These are phyloP conservation scores for Drosophila macrospina DNA, from an alignment of 2,888 invertebrate species.

Conservation along the genomic window DNA sequence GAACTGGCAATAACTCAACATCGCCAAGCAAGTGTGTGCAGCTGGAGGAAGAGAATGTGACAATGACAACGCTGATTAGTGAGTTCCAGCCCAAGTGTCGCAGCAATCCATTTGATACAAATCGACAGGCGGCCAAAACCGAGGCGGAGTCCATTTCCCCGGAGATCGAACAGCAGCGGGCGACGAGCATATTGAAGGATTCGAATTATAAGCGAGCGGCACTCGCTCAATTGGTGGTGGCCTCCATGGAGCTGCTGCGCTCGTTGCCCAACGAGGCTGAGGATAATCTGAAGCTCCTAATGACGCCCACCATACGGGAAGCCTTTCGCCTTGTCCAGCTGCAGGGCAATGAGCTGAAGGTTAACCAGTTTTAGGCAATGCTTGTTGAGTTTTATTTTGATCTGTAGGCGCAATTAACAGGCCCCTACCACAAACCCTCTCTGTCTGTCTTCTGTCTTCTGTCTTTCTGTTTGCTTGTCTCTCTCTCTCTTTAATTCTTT, in stretches of 20 bases:
- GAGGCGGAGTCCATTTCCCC: constrained; percentile 90
- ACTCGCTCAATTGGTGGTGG: constrained; percentile 93
- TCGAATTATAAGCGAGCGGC: constrained; percentile 94
- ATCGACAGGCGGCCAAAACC: constrained; percentile 83
- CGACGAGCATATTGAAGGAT: constrained; percentile 93
- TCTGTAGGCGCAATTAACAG: constrained; percentile 74
- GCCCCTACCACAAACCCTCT: constrained; percentile 46
- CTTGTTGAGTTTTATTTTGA: constrained; percentile 85
- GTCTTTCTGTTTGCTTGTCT: constrained; percentile 11
- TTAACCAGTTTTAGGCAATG: constrained; percentile 85
- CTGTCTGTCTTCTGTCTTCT: constrained; percentile 18
- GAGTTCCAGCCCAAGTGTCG: constrained; percentile 85
- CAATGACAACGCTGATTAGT: constrained; percentile 85
- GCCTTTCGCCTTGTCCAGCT: constrained; percentile 85
- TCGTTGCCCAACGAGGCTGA: constrained; percentile 88
- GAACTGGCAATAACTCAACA: constrained; percentile 1
- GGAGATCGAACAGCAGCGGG: constrained; percentile 93
- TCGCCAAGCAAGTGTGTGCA: constrained; percentile 80
- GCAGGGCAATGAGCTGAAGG: constrained; percentile 85
- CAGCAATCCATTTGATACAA: constrained; percentile 85
- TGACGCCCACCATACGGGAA: constrained; percentile 85
- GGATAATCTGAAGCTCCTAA: constrained; percentile 85
- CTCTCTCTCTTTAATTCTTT: constrained; percentile 1
- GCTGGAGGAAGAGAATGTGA: constrained; percentile 83
- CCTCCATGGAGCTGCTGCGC: constrained; percentile 91